Conservation (phyloP, 1,140 invertebrate genomes). For the Solen grandis region DNA sequence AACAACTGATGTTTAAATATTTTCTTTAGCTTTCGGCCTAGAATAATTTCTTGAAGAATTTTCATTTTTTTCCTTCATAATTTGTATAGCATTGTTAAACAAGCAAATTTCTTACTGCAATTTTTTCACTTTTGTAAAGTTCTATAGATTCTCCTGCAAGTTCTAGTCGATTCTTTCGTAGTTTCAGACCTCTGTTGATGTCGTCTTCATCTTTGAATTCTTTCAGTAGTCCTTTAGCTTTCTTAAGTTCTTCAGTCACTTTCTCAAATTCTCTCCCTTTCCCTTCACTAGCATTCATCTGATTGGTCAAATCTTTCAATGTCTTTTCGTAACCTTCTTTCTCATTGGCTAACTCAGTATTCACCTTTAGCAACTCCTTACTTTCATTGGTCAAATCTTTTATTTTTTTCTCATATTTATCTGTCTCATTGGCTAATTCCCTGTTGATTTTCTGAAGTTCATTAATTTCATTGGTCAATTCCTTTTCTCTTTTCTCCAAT, state of each 20-base stretch:
- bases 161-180: constrained; percentile 6
- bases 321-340: neutral
- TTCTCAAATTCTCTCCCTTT: constrained; percentile 9
- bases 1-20: too few relatives aligned
- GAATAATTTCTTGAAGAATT: constrained; percentile 7
- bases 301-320: neutral
- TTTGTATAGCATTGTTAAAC: too few relatives aligned
- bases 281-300: neutral
- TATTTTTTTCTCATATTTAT: neutral
- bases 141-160: constrained; percentile 40
- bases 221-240: constrained; percentile 44
- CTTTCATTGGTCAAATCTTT: constrained; percentile 12
- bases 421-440: neutral
- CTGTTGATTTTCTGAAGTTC: neutral
- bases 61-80: too few relatives aligned
- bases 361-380: constrained; percentile 14
- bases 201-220: constrained; percentile 44
- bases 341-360: neutral
- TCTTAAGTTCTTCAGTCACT: constrained; percentile 36
- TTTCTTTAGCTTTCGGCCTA: constrained; percentile 30
- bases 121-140: constrained; percentile 53
- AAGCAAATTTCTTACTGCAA: constrained; percentile 56
- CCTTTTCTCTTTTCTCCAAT: too few relatives aligned
- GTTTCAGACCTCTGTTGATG: constrained; percentile 3
- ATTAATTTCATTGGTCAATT: neutral